Evolutionary conservation across 2,113 vertebrate genomes (phyloP).

Genomic region (Alethe diademata): DNA sequence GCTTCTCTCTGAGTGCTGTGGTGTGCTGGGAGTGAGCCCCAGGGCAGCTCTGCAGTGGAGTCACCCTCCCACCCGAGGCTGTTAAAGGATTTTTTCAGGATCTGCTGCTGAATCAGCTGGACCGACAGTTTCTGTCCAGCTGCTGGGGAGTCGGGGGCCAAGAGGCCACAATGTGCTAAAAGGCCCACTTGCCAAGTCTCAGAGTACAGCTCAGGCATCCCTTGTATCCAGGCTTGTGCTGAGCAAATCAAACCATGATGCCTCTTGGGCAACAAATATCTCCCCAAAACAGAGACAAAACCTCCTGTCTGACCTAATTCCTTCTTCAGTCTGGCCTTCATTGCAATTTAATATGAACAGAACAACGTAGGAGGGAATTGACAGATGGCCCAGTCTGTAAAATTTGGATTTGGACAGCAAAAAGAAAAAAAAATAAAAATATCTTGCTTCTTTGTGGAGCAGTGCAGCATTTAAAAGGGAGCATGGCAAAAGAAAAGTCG

Average conservation of each 20-base stretch:
- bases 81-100: neutral
- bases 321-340: slow-evolving; percentile 56
- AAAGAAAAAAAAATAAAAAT: neutral
- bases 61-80: neutral
- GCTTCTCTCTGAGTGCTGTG: rapidly evolving
- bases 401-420: slow-evolving; percentile 47
- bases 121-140: neutral
- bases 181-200: neutral
- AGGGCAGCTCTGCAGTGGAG: neutral
- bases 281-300: slow-evolving; percentile 35
- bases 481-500: neutral
- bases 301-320: slow-evolving; percentile 58
- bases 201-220: slow-evolving; percentile 2
- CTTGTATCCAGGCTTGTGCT: neutral
- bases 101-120: slow-evolving; percentile 20
- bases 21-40: rapidly evolving
- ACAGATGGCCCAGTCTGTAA: slow-evolving; percentile 63
- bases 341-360: slow-evolving; percentile 61
- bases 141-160: neutral
- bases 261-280: slow-evolving; percentile 29
- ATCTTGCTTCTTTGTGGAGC: neutral
- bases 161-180: neutral
- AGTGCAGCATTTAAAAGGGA: neutral
- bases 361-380: slow-evolving; percentile 61
- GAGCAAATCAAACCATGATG: neutral